Conservation (phyloP, 2,888 invertebrate species). For the Muscina levida region DNA sequence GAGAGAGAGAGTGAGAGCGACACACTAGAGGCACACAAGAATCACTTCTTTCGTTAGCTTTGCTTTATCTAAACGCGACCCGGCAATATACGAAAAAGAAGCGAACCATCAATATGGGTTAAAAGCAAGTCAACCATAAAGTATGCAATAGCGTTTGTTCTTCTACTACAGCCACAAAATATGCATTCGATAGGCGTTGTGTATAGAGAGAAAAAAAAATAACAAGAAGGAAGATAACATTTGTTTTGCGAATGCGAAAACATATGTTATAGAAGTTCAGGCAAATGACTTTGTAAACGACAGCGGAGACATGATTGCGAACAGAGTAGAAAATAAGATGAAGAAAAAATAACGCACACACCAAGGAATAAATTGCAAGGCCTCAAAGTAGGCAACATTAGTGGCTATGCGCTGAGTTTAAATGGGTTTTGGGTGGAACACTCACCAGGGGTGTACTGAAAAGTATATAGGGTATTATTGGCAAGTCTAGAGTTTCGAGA, state of each 20-base stretch:
- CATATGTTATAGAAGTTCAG: neutral
- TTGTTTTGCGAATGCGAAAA: constrained; percentile 21
- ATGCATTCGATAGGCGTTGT: neutral
- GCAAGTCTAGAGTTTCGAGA: no score
- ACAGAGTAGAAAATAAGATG: no score
- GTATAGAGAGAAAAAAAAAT: neutral
- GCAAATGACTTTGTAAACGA: constrained; percentile 27
- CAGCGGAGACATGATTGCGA: neutral
- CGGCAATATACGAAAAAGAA: neutral
- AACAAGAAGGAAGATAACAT: neutral
- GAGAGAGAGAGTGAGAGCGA: no score
- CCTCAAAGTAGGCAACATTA: no score
- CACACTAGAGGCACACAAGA: no score
- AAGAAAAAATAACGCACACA: no score
- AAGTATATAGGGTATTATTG: no score
- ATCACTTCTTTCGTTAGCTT: neutral
- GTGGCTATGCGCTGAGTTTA: no score
- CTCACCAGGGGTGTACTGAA: no score
- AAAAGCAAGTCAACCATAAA: constrained; percentile 13
- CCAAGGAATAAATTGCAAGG: no score
- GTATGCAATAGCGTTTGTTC: constrained; percentile 2
- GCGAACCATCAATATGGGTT: constrained; percentile 18
- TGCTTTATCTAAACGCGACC: constrained; percentile 11
- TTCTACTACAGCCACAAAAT: constrained; percentile 6
- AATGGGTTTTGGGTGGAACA: no score